These are phyloP conservation scores for Pelosia muscerda DNA, from an alignment of 2,888 invertebrate genomes.

Conservation along the genomic window DNA sequence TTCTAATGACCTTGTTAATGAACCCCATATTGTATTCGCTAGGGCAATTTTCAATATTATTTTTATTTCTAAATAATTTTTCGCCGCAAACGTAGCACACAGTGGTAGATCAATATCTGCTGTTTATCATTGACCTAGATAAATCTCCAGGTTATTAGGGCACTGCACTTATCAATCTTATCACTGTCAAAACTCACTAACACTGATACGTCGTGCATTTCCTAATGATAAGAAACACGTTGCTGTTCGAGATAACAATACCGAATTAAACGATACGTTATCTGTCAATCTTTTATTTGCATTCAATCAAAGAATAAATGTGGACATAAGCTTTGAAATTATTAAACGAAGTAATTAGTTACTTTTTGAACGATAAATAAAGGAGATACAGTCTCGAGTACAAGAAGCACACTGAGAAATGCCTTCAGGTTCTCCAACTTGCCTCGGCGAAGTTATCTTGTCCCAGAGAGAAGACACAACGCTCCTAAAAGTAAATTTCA, in stretches of 20 bases:
- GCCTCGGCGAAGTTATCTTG: too few relatives aligned
- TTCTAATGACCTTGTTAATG: too few relatives aligned
- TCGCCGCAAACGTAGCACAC: neutral
- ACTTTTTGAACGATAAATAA: too few relatives aligned
- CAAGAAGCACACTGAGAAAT: too few relatives aligned
- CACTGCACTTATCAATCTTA: constrained; percentile 8
- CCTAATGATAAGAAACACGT: constrained; percentile 5
- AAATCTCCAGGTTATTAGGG: neutral
- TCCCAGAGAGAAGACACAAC: too few relatives aligned
- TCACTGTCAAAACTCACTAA: constrained; percentile 12
- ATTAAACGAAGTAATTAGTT: too few relatives aligned
- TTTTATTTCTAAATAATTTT: neutral
- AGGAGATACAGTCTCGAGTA: too few relatives aligned
- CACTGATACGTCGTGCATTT: constrained; percentile 17
- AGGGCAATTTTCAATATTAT: too few relatives aligned
- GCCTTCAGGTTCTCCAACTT: too few relatives aligned
- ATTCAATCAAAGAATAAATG: neutral
- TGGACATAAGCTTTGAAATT: too few relatives aligned
- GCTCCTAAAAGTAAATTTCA: too few relatives aligned
- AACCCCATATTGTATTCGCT: too few relatives aligned
- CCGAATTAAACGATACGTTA: neutral
- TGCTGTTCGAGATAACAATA: neutral
- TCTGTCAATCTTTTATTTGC: neutral
- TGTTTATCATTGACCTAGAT: constrained; percentile 12
- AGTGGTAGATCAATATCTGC: neutral